Base-by-base conservation (phyloP, 2,888 invertebrate genomes). In the Thymelicus lineola region DNA sequence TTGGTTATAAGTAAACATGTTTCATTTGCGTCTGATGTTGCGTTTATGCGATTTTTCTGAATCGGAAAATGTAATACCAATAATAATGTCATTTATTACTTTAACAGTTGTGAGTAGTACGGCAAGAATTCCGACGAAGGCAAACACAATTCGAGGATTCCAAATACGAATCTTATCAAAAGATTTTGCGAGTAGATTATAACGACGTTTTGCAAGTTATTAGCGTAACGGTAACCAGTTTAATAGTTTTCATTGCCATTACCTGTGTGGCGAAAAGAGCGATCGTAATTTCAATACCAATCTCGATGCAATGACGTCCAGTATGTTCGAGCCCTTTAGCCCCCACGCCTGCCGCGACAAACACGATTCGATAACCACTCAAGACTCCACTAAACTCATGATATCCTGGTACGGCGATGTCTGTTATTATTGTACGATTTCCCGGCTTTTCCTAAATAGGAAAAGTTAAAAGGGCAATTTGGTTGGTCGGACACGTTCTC, bases 381-480 rank as follows among this genome's bases (percentile, higher is more conserved):
- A 46, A 60, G 53, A 68, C 62, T 63, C 61, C 46, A 68, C 68
- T 68, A 48, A 86, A 84, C 83, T 82, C 86, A 86, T 86, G 88
- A 86, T 88, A 82, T 79, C 83, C 86, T 82, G 81, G 84, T 85
- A 82, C 79, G 36, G 50, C 72, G 66, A 74, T 78, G 81, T 80
- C 80, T 80, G 82, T 84, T 81, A 91, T 92, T 90, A 92, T 91
- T 89, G 90, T 87, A 86, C 86, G 88, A 88, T 89, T 89, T 84
- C 80, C 85, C 84, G 83, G 86, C 85, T 88, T 88, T 85, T 88
- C 88, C 89, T 88, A 91, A 93, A 93, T 91, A 91, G 91, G 91
- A 91, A 91, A 93, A 94, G 92, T 94, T 94, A 94, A 94, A 91
- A 87, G 90, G 93, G 90, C 89, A 85, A 91, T 94, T 94, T 90